phyloP scores from a whole-genome alignment of 2,888 invertebrate species.

The Spilarctia lutea region DNA sequence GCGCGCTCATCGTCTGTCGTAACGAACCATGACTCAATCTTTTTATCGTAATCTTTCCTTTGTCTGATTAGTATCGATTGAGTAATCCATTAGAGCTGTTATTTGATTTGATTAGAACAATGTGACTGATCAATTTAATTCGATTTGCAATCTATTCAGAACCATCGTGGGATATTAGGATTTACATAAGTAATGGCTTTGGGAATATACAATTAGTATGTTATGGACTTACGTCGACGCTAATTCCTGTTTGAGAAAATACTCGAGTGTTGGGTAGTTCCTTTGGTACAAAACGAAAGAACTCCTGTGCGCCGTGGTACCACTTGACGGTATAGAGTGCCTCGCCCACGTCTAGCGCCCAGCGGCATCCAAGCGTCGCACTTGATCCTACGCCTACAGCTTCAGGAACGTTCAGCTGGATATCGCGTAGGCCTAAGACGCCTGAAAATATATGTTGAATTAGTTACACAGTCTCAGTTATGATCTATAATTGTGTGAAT shows the following conservation, averaged over 20 bases:
- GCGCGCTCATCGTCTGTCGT: conserved; percentile 25
- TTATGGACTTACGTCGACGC: conserved; percentile 89
- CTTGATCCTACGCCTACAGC: conserved; percentile 90
- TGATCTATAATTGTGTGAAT: too few species aligned
- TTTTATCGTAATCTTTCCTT: conserved; percentile 35
- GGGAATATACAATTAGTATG: conserved; percentile 7
- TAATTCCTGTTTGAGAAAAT: conserved; percentile 89
- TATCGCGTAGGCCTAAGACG: conserved; percentile 88
- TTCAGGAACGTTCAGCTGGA: conserved; percentile 89
- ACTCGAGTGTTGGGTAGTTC: conserved; percentile 92
- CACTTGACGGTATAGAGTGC: conserved; percentile 93
- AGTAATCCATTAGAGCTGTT: conserved; percentile 43
- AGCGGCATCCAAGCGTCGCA: conserved; percentile 90
- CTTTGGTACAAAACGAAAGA: conserved; percentile 93
- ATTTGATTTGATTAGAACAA: conserved; percentile 47
- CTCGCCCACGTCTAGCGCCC: conserved; percentile 90
- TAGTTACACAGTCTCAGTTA: neutral
- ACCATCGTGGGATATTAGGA: conserved; percentile 24
- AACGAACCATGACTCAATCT: conserved; percentile 27
- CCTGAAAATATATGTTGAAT: conserved; percentile 64
- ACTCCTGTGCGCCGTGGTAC: conserved; percentile 92
- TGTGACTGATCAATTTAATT: conserved; percentile 50
- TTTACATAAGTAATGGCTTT: conserved; percentile 26
- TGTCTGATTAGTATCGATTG: conserved; percentile 35
- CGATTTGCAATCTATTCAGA: conserved; percentile 35